These are phyloP conservation scores for Aricia artaxerxes DNA, from an alignment of 2,888 invertebrate species.

Conservation along the genomic window DNA sequence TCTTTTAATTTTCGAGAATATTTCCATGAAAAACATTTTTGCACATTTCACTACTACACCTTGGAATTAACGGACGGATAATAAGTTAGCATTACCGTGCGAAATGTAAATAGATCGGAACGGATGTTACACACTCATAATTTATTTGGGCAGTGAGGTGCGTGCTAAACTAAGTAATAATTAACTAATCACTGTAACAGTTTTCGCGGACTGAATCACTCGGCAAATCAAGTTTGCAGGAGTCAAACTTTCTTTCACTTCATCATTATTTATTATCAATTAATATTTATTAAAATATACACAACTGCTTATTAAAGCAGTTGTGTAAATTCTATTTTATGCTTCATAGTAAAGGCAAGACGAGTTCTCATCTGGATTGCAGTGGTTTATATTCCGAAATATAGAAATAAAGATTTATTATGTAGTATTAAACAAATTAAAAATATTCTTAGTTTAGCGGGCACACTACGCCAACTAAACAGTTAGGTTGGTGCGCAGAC, in stretches of 20 bases:
- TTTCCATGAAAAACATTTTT: conserved; percentile 33
- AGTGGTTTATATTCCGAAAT: too few species aligned
- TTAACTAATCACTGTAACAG: conserved; percentile 16
- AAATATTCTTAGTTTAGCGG: neutral
- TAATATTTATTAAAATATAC: too few species aligned
- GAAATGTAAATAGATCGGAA: conserved; percentile 17
- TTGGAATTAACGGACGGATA: neutral
- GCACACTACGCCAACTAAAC: too few species aligned
- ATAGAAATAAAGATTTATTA: too few species aligned
- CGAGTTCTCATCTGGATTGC: too few species aligned
- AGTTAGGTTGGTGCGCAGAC: too few species aligned
- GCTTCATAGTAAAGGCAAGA: neutral
- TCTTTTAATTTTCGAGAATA: conserved; percentile 38
- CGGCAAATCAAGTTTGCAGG: conserved; percentile 18
- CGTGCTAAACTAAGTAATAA: conserved; percentile 14
- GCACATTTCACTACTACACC: conserved; percentile 2
- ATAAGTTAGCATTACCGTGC: neutral
- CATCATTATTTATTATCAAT: conserved; percentile 19
- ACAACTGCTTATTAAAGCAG: too few species aligned
- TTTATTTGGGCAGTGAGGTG: neutral
- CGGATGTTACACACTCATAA: conserved; percentile 10
- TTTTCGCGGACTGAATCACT: conserved; percentile 20
- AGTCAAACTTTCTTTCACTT: too few species aligned
- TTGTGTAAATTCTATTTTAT: neutral
- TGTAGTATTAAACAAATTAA: neutral